phyloP scores from a whole-genome alignment of 2,888 invertebrate genomes.

The Diploptera punctata region DNA sequence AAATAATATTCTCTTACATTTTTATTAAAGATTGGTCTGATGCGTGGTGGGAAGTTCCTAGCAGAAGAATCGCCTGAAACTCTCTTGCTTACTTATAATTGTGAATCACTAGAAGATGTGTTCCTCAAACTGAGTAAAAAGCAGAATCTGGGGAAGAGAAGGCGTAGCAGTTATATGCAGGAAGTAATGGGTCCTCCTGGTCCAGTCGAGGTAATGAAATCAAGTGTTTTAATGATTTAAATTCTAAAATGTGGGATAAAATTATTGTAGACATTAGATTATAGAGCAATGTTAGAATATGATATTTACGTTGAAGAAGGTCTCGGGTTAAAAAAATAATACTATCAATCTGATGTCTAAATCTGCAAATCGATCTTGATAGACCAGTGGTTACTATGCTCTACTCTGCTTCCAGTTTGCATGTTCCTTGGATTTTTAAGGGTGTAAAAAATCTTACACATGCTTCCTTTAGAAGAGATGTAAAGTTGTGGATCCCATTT shows the following conservation, averaged over 20 bases:
- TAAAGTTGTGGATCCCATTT: too few species aligned
- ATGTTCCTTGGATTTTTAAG: too few species aligned
- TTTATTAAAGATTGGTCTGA: constrained; percentile 80
- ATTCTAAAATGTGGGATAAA: too few species aligned
- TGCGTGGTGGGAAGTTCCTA: constrained; percentile 84
- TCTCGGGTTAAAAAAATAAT: neutral
- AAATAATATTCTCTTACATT: too few species aligned
- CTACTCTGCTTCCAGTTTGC: too few species aligned
- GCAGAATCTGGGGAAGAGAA: constrained; percentile 81
- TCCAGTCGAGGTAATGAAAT: constrained; percentile 55
- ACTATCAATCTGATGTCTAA: too few species aligned
- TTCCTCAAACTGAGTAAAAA: constrained; percentile 80
- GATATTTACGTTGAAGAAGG: neutral
- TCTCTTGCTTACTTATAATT: constrained; percentile 72
- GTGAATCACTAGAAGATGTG: constrained; percentile 79
- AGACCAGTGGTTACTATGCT: too few species aligned
- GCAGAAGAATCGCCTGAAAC: constrained; percentile 82
- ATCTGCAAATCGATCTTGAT: too few species aligned
- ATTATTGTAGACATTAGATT: too few species aligned
- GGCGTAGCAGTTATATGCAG: constrained; percentile 80
- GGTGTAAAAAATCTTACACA: too few species aligned
- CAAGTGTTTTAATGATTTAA: constrained; percentile 30
- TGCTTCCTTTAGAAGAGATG: too few species aligned
- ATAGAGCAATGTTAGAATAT: too few species aligned
- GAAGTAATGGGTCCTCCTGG: constrained; percentile 62